phyloP scores from a whole-genome alignment of 2,888 invertebrate species.

The Altica lythri region DNA sequence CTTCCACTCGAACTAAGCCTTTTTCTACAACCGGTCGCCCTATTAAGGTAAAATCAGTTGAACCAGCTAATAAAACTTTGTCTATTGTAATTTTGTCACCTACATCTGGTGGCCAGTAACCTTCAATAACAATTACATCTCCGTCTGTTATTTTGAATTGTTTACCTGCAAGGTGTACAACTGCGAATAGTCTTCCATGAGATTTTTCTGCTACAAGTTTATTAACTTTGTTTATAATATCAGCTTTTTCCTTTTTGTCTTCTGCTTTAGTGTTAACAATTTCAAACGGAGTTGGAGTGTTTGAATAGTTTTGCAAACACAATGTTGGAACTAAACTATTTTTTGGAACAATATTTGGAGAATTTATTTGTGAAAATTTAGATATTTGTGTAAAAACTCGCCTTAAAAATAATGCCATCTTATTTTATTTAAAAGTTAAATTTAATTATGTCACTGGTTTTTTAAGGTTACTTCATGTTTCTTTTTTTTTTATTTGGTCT shows the following conservation, averaged over 20 bases:
- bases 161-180: slow-evolving; percentile 79
- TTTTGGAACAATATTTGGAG: slow-evolving; percentile 7
- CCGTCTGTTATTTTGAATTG: slow-evolving; percentile 85
- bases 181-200: slow-evolving; percentile 75
- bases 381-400: slow-evolving; percentile 13
- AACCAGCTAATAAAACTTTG: slow-evolving; percentile 81
- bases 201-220: slow-evolving; percentile 61
- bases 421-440: background rate
- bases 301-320: slow-evolving; percentile 23
- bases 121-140: slow-evolving; percentile 82
- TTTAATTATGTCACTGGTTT: slow-evolving; percentile 12
- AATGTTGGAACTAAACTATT: slow-evolving; percentile 3
- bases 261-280: slow-evolving; percentile 48
- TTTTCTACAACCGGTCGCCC: slow-evolving; percentile 79
- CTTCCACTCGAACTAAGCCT: slow-evolving; percentile 74
- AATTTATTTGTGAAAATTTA: slow-evolving; percentile 1
- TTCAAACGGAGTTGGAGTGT: slow-evolving; percentile 47
- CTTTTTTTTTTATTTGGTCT: background rate
- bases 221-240: slow-evolving; percentile 69
- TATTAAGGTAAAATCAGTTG: slow-evolving; percentile 78
- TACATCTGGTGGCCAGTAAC: slow-evolving; percentile 80
- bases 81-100: slow-evolving; percentile 81
- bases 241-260: slow-evolving; percentile 48
- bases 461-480: background rate
- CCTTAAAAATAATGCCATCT: slow-evolving; percentile 21